Evolutionary conservation across 2,797 vertebrate species (phyloP), one percentile per base, ranked within the genome.

Genomic region (Pipistrellus pipistrellus): DNA sequence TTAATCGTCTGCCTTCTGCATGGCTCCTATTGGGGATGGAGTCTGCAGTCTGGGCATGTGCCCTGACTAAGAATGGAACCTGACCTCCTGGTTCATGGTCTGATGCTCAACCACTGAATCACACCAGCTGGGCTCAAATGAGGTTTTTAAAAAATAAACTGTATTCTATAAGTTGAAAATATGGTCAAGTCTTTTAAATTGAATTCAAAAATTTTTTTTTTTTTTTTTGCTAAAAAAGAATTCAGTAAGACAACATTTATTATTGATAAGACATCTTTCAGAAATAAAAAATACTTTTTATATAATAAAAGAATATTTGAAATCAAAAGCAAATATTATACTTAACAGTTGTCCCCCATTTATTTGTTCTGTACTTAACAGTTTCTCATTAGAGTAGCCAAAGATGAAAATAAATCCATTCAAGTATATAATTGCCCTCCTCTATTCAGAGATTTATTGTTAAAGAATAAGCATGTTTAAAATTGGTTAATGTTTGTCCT

Each of bases 381-480:
- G 81, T 84, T 91, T 95, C 57, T 94, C n/a, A 53, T 90, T 46
- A 78, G 30, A 87, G 53, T 92, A 80, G 25, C 15, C 46, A 83
- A 82, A 41, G 20, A 82, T 92, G 25, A 88, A 95, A 86, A 93
- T 76, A 83, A 91, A 77, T 92, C 90, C 27, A 64, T 38, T 57
- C 30, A 82, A 82, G 41, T 86, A 69, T 32, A 66, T 46, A 83
- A n/a, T 82, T 92, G 27, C 32, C 72, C 27, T 85, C 1, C 17
- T 30, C 18, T 23, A 32, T 69, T 20, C 38, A 93, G 30, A 85
- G 57, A 88, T 90, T 75, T 69, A 82, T 75, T 96, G 38, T 90
- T 90, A 72, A 91, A 94, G 46, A 92, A 88, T 51, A 75, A 73
- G 30, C 3, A 38, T 90, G 23, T 92, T 92, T 92, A 62, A 84